These are phyloP conservation scores for Piaya cayana DNA, from an alignment of 2,113 vertebrate species.

Conservation along the genomic window DNA sequence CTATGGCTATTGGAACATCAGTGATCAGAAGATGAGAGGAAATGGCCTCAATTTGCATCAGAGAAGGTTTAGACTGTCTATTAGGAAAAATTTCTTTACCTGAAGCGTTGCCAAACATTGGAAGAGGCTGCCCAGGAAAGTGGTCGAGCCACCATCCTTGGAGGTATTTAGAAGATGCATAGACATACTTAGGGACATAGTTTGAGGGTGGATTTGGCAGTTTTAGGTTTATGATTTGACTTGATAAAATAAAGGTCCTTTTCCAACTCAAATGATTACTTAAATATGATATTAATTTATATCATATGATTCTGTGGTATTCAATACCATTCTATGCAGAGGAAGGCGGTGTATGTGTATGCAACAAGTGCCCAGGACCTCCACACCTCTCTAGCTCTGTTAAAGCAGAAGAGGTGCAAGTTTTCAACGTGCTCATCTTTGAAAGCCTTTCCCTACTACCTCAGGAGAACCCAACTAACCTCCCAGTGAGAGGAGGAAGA, in stretches of 20 bases:
- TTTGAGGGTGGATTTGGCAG: neutral
- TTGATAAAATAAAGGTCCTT: neutral
- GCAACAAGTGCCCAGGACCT: neutral
- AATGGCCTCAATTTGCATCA: neutral
- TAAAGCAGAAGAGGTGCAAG: neutral
- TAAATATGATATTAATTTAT: too few relatives aligned
- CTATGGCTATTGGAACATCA: neutral
- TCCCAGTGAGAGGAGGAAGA: neutral
- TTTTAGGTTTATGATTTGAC: accelerated
- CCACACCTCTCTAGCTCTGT: neutral
- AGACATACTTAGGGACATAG: neutral
- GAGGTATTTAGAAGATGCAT: neutral
- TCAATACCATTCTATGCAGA: neutral
- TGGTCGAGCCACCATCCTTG: neutral
- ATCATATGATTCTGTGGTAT: neutral
- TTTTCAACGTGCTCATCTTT: neutral
- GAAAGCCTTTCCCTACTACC: neutral
- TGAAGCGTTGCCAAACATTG: neutral
- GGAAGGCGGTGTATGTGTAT: neutral
- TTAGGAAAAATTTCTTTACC: neutral
- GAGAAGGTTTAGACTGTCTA: neutral
- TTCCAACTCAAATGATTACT: neutral
- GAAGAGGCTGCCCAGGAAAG: neutral
- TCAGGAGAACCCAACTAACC: neutral
- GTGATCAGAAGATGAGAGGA: neutral